Conservation (phyloP, 2,797 vertebrate species). For the Periparus ater region DNA sequence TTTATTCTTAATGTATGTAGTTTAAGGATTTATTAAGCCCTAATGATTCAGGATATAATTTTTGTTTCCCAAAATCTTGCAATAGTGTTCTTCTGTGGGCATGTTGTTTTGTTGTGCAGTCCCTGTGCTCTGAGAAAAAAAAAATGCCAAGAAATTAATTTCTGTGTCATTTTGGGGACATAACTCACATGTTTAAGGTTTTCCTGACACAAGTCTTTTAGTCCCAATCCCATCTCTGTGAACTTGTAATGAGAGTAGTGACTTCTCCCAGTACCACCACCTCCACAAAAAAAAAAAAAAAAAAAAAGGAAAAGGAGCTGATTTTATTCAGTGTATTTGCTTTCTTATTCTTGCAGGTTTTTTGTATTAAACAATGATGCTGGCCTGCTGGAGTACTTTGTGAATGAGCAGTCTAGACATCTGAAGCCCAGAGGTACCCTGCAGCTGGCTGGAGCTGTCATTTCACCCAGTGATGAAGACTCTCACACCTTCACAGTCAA, state of each 20-base stretch:
- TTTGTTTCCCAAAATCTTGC: not conserved
- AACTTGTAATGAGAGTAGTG: not conserved
- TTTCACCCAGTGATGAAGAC: slow-evolving; percentile 98
- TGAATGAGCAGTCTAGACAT: slow-evolving; percentile 92
- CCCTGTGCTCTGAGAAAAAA: not conserved
- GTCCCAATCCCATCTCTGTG: not conserved
- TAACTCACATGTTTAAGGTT: not conserved
- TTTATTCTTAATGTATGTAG: not conserved
- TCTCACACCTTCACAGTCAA: slow-evolving; percentile 98
- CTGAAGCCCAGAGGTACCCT: slow-evolving; percentile 95
- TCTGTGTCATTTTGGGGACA: not conserved
- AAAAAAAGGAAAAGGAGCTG: not conserved
- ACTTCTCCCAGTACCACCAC: not conserved
- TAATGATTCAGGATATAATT: not conserved
- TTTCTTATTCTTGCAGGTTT: slow-evolving; percentile 79
- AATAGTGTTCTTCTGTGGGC: not conserved
- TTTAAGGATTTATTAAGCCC: not conserved
- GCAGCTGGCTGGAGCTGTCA: slow-evolving; percentile 93
- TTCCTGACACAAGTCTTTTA: not conserved
- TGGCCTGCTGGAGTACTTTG: slow-evolving; percentile 95
- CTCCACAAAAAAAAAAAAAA: too few relatives aligned
- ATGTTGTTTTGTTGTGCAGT: not conserved
- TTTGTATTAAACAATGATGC: slow-evolving; percentile 97
- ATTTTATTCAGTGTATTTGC: not conserved
- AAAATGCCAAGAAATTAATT: not conserved